Conservation (phyloP, 2,888 invertebrate species). For the Melinaea menophilus region DNA sequence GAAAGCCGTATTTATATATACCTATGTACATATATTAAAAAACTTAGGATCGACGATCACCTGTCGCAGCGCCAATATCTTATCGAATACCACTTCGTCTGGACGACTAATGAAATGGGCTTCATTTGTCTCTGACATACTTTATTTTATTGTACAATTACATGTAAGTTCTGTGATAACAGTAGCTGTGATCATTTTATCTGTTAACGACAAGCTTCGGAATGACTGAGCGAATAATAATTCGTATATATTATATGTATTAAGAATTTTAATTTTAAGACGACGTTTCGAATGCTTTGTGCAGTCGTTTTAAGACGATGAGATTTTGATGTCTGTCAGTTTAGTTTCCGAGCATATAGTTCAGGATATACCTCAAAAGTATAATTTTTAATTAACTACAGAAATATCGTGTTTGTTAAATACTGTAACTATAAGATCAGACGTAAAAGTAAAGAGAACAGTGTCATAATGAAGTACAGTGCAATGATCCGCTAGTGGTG, state of each 20-base stretch:
- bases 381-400: too few species aligned
- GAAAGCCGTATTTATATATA: too few species aligned
- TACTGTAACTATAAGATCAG: background rate
- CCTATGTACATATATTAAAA: background rate
- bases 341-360: too few species aligned
- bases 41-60: constrained; percentile 18
- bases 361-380: too few species aligned
- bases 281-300: too few species aligned
- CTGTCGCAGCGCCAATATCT: constrained; percentile 63
- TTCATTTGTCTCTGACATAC: constrained; percentile 31
- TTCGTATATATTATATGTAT: too few species aligned
- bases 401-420: too few species aligned
- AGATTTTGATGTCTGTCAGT: too few species aligned
- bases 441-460: constrained; percentile 1
- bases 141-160: constrained; percentile 26
- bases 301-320: too few species aligned
- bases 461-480: constrained; percentile 3
- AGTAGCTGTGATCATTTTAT: constrained; percentile 12
- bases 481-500: constrained; percentile 2
- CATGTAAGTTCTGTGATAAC: constrained; percentile 16
- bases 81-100: constrained; percentile 61
- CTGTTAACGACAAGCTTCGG: constrained; percentile 10
- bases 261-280: too few species aligned
- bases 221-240: background rate
- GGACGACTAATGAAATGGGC: constrained; percentile 53